Evolutionary conservation across 2,888 invertebrate genomes (phyloP).

Genomic region (Sarcophaga rosellei): DNA sequence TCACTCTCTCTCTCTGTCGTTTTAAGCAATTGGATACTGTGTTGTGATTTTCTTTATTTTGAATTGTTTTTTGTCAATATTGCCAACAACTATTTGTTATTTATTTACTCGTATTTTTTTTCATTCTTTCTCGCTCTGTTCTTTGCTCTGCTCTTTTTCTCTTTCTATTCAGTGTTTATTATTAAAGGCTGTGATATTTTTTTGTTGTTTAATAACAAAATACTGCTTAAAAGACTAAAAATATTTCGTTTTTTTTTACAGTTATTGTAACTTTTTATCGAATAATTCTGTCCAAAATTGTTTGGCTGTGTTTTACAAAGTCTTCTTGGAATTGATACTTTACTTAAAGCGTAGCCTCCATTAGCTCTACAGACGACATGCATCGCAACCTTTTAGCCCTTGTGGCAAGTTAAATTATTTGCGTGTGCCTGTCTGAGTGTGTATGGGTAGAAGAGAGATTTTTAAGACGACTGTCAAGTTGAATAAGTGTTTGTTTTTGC

Average conservation of each 20-base stretch:
- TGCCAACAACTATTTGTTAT: neutral
- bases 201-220: slow-evolving; percentile 20
- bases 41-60: neutral
- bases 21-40: neutral
- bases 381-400: slow-evolving; percentile 26
- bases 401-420: slow-evolving; percentile 35
- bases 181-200: slow-evolving; percentile 18
- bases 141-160: too few species aligned
- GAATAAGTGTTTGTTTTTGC: neutral
- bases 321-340: neutral
- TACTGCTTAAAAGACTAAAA: slow-evolving; percentile 25
- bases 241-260: too few species aligned
- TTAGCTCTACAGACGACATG: neutral
- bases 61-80: neutral
- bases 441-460: neutral
- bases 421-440: neutral
- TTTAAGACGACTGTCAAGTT: neutral
- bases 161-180: neutral
- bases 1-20: neutral
- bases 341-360: neutral
- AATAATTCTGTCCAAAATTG: slow-evolving; percentile 27
- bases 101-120: neutral
- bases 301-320: neutral
- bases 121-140: neutral
- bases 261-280: slow-evolving; percentile 2